Conservation (phyloP, 2,113 vertebrate genomes). For the Isichthys henryi region DNA sequence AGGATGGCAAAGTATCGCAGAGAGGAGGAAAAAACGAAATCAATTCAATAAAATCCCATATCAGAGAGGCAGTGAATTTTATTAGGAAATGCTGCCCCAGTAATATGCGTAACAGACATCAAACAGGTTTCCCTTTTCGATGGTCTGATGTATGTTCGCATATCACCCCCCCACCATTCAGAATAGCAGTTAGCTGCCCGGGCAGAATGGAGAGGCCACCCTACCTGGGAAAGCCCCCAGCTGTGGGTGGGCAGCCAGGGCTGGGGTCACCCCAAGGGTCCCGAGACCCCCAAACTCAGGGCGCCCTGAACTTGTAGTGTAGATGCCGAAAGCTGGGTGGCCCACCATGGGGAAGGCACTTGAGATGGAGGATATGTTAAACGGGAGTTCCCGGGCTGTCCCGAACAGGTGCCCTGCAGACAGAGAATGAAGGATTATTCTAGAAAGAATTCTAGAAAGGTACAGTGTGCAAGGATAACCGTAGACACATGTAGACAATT, state of each 20-base stretch:
- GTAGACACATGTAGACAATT: not conserved
- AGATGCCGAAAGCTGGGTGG: constrained; percentile 78
- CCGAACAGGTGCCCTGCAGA: constrained; percentile 76
- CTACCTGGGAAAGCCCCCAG: constrained; percentile 82
- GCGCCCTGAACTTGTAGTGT: constrained; percentile 71
- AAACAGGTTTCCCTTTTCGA: not conserved
- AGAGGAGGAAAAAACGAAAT: not conserved
- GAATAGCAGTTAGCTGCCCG: not conserved
- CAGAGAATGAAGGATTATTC: constrained; percentile 12
- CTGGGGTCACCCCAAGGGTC: constrained; percentile 78
- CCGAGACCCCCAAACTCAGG: constrained; percentile 80
- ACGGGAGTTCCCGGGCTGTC: constrained; percentile 74
- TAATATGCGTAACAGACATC: not conserved
- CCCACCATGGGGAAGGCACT: constrained; percentile 87
- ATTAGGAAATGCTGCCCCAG: not conserved
- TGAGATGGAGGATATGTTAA: constrained; percentile 77
- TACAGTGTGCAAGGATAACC: not conserved
- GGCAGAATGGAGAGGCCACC: not conserved
- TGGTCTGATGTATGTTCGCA: not conserved
- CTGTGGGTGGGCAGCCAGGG: constrained; percentile 79
- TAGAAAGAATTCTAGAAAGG: constrained; percentile 17
- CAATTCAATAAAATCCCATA: not conserved
- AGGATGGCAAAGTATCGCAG: not conserved
- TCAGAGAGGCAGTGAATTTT: not conserved
- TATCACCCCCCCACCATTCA: not conserved